Conservation (phyloP, 1,140 invertebrate species). For the Olivierus martensii region DNA sequence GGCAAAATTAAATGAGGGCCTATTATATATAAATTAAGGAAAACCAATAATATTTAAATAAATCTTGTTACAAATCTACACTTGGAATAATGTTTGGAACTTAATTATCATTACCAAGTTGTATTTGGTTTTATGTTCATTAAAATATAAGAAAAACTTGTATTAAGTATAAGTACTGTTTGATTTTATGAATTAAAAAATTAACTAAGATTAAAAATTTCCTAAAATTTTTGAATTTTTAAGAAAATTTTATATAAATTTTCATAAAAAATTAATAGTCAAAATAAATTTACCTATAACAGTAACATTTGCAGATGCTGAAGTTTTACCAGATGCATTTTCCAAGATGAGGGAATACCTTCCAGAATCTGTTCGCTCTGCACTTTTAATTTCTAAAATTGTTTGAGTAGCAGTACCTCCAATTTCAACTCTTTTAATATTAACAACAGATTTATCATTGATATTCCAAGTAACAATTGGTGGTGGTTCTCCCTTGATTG, state of each 20-base stretch:
- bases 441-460: conserved; percentile 56
- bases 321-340: conserved; percentile 66
- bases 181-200: background rate
- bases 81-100: too few species aligned
- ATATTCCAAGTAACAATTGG: conserved; percentile 72
- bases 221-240: background rate
- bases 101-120: too few species aligned
- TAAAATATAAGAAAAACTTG: too few species aligned
- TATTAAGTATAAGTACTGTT: background rate
- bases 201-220: background rate
- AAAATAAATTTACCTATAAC: conserved; percentile 45
- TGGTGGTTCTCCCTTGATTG: conserved; percentile 46
- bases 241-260: background rate
- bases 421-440: conserved; percentile 50
- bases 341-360: conserved; percentile 68
- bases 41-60: too few species aligned
- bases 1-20: too few species aligned
- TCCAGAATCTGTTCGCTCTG: conserved; percentile 63
- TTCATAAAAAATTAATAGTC: conserved; percentile 1
- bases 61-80: too few species aligned
- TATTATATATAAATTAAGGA: too few species aligned
- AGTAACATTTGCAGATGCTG: conserved; percentile 68
- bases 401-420: conserved; percentile 57
- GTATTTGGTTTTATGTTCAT: too few species aligned
- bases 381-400: conserved; percentile 71